Base-by-base conservation (phyloP, 37 sponge, comb jelly and placozoan genomes). In the Crambe crambe region DNA sequence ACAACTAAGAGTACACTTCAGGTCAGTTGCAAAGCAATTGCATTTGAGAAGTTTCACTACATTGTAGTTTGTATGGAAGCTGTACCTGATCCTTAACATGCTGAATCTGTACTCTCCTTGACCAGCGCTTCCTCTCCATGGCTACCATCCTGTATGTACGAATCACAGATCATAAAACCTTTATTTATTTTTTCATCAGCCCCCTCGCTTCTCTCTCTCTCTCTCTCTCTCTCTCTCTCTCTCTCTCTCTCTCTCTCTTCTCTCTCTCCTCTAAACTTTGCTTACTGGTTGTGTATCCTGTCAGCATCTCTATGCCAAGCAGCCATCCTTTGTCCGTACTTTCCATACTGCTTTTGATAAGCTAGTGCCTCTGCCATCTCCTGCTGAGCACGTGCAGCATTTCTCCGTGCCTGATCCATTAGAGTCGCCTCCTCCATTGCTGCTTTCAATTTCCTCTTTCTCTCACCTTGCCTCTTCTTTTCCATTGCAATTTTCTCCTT, bases 301-400 rank as follows among this genome's bases (percentile, higher is more conserved):
- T 94, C 91, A 22, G 95, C 80, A 29, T 89, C 91, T 37, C 88
- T 80, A 23, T 90, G 85, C 95, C 95, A 94, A 5, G 42, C 47
- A 29, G 95, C 91, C 38, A 87, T 34, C 20, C 68, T 37, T 35
- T 15, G 37, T 6, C 83, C 15, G 27, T 85, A 83, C 74, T 60
- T 91, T 66, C 91, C 87, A 74, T 83, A 91, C 47, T 75, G 78
- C n/a, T 75, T 91, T 40, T 85, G 79, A 68, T 91, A 91, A 1
- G 68, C 82, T 35, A 59, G 12, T 21, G 73, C 25, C 39, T 91
- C 91, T 1, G 75, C 68, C 56, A 76, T 37, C 41, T 91, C 72
- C 38, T 86, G 83, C 69, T 77, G 56, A 1, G 30, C 67, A 20
- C 63, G 32, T 40, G 77, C 79, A 34, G 83, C 79, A 74, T 86